A percentile compares a stretch with the other conserved stretches of the same genome.
Evolutionary conservation across 2,113 vertebrate species (phyloP).

Genomic region (Ciconia maguari): DNA sequence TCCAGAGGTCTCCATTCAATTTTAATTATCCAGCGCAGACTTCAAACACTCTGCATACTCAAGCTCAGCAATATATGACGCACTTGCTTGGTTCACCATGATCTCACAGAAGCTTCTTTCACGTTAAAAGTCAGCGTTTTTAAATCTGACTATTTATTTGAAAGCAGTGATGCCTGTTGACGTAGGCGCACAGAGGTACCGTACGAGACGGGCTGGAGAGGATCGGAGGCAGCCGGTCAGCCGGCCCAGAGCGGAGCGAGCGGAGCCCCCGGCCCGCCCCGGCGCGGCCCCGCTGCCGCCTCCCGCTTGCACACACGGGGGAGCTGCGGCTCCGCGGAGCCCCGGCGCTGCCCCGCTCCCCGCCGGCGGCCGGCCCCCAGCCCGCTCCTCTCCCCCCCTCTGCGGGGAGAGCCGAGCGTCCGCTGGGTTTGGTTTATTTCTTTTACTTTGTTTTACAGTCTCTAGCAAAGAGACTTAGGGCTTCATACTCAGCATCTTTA

Average conservation of each 20-base stretch:
- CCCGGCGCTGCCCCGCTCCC: background rate
- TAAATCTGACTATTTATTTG: fast-evolving
- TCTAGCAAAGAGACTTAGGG: background rate
- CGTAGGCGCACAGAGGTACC: fast-evolving
- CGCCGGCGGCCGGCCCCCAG: background rate
- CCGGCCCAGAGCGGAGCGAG: background rate
- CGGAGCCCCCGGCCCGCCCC: background rate
- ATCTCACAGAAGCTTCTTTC: background rate
- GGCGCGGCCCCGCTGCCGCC: background rate
- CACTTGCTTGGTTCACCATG: background rate
- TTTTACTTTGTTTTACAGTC: background rate
- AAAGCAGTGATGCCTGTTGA: background rate
- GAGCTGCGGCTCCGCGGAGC: background rate
- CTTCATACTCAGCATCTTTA: background rate
- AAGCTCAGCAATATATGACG: background rate
- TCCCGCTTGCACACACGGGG: slow-evolving; percentile 41
- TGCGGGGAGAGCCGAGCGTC: background rate
- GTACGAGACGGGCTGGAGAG: too few relatives aligned
- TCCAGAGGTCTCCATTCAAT: background rate
- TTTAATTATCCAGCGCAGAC: background rate
- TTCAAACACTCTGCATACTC: background rate
- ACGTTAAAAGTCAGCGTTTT: fast-evolving
- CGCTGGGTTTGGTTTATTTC: fast-evolving
- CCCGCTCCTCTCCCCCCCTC: too few relatives aligned
- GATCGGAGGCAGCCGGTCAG: background rate